These are phyloP conservation scores for Sogatella furcifera DNA, from an alignment of 1,140 invertebrate species.

Conservation along the genomic window DNA sequence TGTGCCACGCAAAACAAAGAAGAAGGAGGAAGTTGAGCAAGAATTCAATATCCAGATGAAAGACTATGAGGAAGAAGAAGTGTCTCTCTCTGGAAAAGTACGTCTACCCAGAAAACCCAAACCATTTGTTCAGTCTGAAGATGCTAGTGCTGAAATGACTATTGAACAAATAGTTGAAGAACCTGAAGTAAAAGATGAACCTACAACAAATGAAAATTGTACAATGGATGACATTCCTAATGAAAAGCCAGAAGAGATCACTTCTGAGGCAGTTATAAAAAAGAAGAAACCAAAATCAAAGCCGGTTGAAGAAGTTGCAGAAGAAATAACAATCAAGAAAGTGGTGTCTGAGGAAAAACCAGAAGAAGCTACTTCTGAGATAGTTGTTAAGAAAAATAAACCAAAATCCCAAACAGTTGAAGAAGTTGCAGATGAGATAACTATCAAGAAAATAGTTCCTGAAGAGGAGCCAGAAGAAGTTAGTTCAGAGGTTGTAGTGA, in stretches of 20 bases:
- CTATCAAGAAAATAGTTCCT: conserved; percentile 33
- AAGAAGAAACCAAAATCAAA: conserved; percentile 25
- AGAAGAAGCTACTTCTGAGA: conserved; percentile 17
- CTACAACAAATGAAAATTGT: too few species aligned
- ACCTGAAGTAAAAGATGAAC: conserved; percentile 31
- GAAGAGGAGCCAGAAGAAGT: conserved; percentile 30
- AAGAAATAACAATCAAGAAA: conserved; percentile 34
- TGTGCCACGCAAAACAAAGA: conserved; percentile 35
- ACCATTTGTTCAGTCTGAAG: conserved; percentile 57
- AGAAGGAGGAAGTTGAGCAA: conserved; percentile 73
- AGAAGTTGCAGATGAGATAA: conserved; percentile 37
- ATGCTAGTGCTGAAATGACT: conserved; percentile 49
- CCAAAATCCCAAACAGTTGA: conserved; percentile 27
- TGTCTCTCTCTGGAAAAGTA: conserved; percentile 70
- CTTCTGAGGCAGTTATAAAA: not conserved
- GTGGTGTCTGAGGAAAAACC: conserved; percentile 24
- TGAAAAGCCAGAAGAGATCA: not conserved
- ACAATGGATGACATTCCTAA: conserved; percentile 12
- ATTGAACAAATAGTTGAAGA: conserved; percentile 51
- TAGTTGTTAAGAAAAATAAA: conserved; percentile 30
- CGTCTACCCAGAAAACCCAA: conserved; percentile 63
- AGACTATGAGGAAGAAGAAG: conserved; percentile 75
- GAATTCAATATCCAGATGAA: conserved; percentile 74
- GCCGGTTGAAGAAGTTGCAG: conserved; percentile 31
- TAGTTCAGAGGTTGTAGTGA: conserved; percentile 26